phyloP scores from a whole-genome alignment of 2,113 vertebrate species.

The Callionymus lyra region DNA sequence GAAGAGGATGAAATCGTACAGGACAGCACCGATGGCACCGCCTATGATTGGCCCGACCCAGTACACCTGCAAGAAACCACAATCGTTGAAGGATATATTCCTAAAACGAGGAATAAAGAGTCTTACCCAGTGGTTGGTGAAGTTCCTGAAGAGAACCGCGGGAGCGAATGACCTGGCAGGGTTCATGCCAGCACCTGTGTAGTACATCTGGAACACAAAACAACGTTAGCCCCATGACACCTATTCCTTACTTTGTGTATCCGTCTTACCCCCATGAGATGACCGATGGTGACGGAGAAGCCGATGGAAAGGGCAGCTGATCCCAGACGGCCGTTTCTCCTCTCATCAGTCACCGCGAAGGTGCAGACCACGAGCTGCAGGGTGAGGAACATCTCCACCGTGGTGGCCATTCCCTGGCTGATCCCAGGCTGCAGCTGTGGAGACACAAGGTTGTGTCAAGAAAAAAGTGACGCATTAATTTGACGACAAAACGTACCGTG shows the following conservation, averaged over 20 bases:
- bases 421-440: constrained; percentile 79
- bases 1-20: constrained; percentile 87
- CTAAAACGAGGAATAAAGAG: neutral
- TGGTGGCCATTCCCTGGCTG: constrained; percentile 81
- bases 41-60: constrained; percentile 90
- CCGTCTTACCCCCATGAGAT: constrained; percentile 84
- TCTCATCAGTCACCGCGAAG: constrained; percentile 83
- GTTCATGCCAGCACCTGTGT: constrained; percentile 90
- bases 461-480: neutral
- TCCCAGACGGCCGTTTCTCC: constrained; percentile 78
- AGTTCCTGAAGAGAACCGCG: constrained; percentile 85
- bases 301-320: constrained; percentile 84
- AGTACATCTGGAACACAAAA: constrained; percentile 76
- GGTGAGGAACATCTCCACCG: constrained; percentile 86
- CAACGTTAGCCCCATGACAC: neutral
- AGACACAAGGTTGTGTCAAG: constrained; percentile 5
- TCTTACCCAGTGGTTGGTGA: constrained; percentile 91
- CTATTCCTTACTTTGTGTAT: neutral
- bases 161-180: constrained; percentile 89
- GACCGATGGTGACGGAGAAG: constrained; percentile 83
- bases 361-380: constrained; percentile 84
- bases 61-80: constrained; percentile 72
- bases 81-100: no score
- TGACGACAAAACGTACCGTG: constrained; percentile 65
- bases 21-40: constrained; percentile 73